Conservation (phyloP, 1,140 invertebrate genomes). For the Argopecten irradians region DNA sequence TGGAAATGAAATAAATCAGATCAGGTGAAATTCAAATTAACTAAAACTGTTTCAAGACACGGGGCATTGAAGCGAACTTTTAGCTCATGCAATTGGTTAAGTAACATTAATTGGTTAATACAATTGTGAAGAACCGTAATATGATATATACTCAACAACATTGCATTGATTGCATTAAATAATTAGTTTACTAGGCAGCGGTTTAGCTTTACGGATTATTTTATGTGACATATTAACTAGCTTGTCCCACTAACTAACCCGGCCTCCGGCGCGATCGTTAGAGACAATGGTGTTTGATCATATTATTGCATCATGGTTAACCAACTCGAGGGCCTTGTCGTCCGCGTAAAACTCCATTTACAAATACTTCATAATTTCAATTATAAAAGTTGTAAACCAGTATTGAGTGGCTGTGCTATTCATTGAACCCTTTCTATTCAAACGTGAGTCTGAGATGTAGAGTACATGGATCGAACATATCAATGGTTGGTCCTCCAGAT, state of each 20-base stretch:
- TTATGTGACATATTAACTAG: not conserved
- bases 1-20: too few species aligned
- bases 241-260: not conserved
- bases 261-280: not conserved
- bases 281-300: not conserved
- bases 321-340: not conserved
- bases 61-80: too few species aligned
- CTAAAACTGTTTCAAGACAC: too few species aligned
- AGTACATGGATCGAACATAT: too few species aligned
- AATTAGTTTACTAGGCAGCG: not conserved
- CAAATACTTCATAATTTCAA: not conserved
- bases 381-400: not conserved
- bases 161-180: not conserved
- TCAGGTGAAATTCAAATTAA: too few species aligned
- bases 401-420: not conserved
- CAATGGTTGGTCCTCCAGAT: too few species aligned
- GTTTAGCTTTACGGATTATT: not conserved
- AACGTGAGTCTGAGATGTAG: not conserved
- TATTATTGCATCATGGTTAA: constrained; percentile 1
- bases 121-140: not conserved
- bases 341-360: not conserved
- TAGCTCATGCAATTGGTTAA: too few species aligned
- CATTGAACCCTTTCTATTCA: not conserved
- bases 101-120: not conserved
- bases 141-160: not conserved